Percentiles rank a stretch among this genome's conserved stretches.
Conservation (phyloP, 2,113 vertebrate species). For the Lophochroa leadbeateri region DNA sequence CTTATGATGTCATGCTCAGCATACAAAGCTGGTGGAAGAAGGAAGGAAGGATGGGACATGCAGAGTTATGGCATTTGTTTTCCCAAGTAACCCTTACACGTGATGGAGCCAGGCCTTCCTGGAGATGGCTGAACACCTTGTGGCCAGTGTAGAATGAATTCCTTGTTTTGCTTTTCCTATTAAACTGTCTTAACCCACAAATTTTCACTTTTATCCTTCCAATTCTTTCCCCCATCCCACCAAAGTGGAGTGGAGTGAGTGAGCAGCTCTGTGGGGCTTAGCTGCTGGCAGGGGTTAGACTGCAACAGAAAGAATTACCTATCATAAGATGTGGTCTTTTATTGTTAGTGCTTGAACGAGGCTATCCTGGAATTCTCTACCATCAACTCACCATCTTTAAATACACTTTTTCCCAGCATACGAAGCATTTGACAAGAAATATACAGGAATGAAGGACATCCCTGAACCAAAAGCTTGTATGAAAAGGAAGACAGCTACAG, state of each 20-base stretch:
- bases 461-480: not conserved
- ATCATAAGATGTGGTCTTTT: not conserved
- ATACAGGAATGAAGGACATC: not conserved
- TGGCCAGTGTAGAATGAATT: not conserved
- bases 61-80: not conserved
- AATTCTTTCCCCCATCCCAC: not conserved
- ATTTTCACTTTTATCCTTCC: not conserved
- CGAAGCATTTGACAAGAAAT: not conserved
- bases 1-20: not conserved
- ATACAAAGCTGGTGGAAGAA: not conserved
- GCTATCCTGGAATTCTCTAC: not conserved
- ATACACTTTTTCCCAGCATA: not conserved
- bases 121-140: not conserved
- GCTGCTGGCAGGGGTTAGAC: not conserved
- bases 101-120: not conserved
- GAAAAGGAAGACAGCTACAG: not conserved
- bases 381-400: not conserved
- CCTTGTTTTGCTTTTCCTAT: not conserved
- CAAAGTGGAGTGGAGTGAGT: not conserved
- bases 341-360: not conserved
- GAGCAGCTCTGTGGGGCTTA: not conserved
- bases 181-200: not conserved
- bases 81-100: not conserved
- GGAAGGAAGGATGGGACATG: not conserved
- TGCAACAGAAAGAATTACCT: not conserved